Evolutionary conservation across 2,797 vertebrate species (phyloP).

Genomic region (Urosaurus nigricauda): DNA sequence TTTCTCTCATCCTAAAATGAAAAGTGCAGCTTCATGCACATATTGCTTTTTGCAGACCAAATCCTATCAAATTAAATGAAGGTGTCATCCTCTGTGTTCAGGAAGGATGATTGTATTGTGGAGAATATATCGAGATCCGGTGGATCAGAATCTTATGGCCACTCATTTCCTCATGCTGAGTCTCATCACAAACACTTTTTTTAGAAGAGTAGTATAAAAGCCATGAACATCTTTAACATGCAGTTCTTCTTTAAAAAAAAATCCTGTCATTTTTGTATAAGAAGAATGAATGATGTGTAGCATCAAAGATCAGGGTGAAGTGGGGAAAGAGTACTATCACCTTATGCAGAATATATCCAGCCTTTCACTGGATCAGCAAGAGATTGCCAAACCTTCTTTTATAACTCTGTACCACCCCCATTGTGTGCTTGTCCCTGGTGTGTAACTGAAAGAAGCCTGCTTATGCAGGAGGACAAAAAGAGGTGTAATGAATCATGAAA

Average conservation of each 20-base stretch:
- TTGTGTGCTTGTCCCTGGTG: slow-evolving; percentile 37
- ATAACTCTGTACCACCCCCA: slow-evolving; percentile 38
- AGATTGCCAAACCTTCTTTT: slow-evolving; percentile 55
- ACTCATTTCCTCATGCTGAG: slow-evolving; percentile 61
- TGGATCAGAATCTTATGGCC: slow-evolving; percentile 53
- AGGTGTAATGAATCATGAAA: slow-evolving; percentile 73
- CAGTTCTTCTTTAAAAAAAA: slow-evolving; percentile 43
- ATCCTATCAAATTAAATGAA: background rate
- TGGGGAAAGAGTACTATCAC: slow-evolving; percentile 48
- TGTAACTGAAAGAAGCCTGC: slow-evolving; percentile 56
- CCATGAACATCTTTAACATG: slow-evolving; percentile 47
- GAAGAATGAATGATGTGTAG: slow-evolving; percentile 37
- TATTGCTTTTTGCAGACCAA: too few species aligned
- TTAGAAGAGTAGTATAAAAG: slow-evolving; percentile 62
- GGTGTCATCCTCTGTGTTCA: background rate
- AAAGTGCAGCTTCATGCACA: too few species aligned
- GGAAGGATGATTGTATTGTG: background rate
- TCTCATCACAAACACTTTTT: slow-evolving; percentile 54
- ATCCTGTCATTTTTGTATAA: slow-evolving; percentile 59
- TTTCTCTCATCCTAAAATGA: too few species aligned
- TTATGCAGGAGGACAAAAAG: slow-evolving; percentile 58
- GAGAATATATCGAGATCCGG: background rate
- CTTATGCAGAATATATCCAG: slow-evolving; percentile 62
- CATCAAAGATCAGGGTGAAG: slow-evolving; percentile 59
- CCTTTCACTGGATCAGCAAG: slow-evolving; percentile 51